Evolutionary conservation across 2,888 invertebrate species (phyloP).

Genomic region (Cheilosia variabilis): DNA sequence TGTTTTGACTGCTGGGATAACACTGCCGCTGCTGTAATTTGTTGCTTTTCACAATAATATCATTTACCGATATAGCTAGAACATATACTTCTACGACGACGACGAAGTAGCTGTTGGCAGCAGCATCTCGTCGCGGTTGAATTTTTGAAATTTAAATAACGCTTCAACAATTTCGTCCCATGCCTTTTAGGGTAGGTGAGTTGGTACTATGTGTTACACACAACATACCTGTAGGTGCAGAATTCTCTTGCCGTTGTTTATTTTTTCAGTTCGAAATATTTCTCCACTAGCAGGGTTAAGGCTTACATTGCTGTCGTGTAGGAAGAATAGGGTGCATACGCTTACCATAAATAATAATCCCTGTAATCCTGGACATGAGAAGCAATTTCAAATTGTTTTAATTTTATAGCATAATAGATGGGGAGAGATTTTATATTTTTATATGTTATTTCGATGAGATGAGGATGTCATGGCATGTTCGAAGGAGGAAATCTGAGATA

Average conservation of each 20-base stretch:
- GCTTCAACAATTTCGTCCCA: slow-evolving; percentile 67
- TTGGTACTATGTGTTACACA: not conserved
- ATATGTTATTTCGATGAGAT: not conserved
- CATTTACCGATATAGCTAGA: slow-evolving; percentile 9
- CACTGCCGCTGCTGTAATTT: slow-evolving; percentile 18
- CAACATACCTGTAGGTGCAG: slow-evolving; percentile 3
- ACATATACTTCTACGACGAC: not conserved
- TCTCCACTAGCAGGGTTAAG: slow-evolving; percentile 13
- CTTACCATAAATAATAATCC: slow-evolving; percentile 68
- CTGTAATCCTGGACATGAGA: slow-evolving; percentile 63
- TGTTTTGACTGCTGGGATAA: slow-evolving; percentile 12
- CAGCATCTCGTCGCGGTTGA: slow-evolving; percentile 45
- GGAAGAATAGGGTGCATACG: slow-evolving; percentile 62
- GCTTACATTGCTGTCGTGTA: slow-evolving; percentile 17
- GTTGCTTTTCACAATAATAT: slow-evolving; percentile 26
- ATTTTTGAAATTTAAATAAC: slow-evolving; percentile 70
- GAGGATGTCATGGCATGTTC: not conserved
- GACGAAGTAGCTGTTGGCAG: slow-evolving; percentile 2
- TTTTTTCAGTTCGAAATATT: slow-evolving; percentile 4
- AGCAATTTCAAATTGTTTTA: slow-evolving; percentile 68
- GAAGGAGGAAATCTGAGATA: not conserved
- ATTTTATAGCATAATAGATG: slow-evolving; percentile 44
- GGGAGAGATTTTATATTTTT: not conserved
- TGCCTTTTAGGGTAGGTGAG: slow-evolving; percentile 46
- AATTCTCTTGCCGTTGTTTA: not conserved